Evolutionary conservation across 2,888 invertebrate species (phyloP), one percentile per base, ranked within the genome.

Genomic region (Caenorhabditis uteleia): DNA sequence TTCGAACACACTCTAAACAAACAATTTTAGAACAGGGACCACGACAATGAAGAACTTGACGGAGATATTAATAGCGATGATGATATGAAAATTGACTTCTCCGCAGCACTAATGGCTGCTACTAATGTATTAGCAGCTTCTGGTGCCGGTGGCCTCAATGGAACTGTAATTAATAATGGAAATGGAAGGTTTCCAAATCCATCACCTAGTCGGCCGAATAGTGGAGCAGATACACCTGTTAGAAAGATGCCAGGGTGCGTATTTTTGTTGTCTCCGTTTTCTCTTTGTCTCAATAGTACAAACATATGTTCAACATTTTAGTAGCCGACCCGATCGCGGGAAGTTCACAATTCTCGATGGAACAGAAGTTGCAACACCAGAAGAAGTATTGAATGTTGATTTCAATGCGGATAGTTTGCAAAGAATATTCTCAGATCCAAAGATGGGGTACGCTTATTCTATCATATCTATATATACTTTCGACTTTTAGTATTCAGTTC

Each of bases 291-390:
- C n/a, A n/a, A n/a, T n/a, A n/a, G n/a, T n/a, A n/a, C n/a, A n/a
- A n/a, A n/a, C n/a, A n/a, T n/a, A n/a, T n/a, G n/a, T n/a, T n/a
- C n/a, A n/a, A n/a, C n/a, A n/a, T n/a, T n/a, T n/a, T n/a, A n/a
- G n/a, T 45, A 70, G 56, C 39, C 69, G 72, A 1, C 69, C 72
- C 7, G 72, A 72, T 29, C 60, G 72, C 1, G 72, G 72, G 18
- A 67, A 68, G 44, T 72, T 72, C 44, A 72, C 72, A 21, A 72
- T 72, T 45, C 55, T 72, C 14, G 72, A 72, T 26, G 67, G 53
- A 7, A 56, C 48, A 7, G 59, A 58, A 25, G 72, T 72, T 4
- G 69, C 69, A 0, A 61, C 46, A 7, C 58, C 62, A 1, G 67
- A 72, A 21, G 69, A 67, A 31, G 55, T 72, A 14, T 42, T 72